phyloP scores from a whole-genome alignment of 1,140 invertebrate genomes.

The Rhopalosiphum padi region DNA sequence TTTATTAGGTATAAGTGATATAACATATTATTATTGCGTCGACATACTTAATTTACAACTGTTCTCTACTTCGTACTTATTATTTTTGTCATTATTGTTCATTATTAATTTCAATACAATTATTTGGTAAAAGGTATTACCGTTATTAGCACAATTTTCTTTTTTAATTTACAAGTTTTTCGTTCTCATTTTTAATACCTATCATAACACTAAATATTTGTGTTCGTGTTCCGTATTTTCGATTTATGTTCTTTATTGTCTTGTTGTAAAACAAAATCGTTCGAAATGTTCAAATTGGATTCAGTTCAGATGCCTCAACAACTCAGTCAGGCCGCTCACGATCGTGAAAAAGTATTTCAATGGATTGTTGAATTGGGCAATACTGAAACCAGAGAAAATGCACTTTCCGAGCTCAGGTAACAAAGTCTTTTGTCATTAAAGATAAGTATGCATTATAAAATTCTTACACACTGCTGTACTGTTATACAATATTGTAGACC shows the following conservation, averaged over 20 bases:
- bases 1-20: not conserved
- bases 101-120: not conserved
- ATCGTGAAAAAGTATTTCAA: slow-evolving; percentile 84
- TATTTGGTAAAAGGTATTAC: not conserved
- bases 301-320: slow-evolving; percentile 35
- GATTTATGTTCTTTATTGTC: not conserved
- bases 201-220: not conserved
- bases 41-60: slow-evolving; percentile 16
- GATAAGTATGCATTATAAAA: not conserved
- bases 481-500: not conserved
- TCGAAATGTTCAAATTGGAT: slow-evolving; percentile 44
- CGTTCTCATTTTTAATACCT: not conserved
- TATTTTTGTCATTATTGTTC: not conserved
- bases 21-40: not conserved
- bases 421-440: not conserved
- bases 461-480: not conserved
- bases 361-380: slow-evolving; percentile 97
- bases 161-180: not conserved
- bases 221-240: not conserved
- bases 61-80: slow-evolving; percentile 3
- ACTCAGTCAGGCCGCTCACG: slow-evolving; percentile 61
- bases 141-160: not conserved
- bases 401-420: slow-evolving; percentile 88
- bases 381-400: slow-evolving; percentile 93
- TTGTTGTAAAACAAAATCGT: not conserved